Evolutionary conservation across 2,888 invertebrate species (phyloP).

Genomic region (Polyploca ridens): DNA sequence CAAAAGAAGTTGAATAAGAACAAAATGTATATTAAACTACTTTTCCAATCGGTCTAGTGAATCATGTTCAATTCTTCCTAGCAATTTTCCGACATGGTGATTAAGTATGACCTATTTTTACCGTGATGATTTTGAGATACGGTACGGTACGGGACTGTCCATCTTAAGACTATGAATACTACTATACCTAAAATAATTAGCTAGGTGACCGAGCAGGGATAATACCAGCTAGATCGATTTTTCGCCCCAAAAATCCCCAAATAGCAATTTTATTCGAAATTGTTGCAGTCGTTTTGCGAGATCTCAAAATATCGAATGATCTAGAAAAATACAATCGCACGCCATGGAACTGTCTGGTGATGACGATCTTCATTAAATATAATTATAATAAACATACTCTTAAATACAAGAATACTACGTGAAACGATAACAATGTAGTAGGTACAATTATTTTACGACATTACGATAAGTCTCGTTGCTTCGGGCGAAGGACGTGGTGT

Average conservation of each 20-base stretch:
- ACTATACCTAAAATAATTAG: too few species aligned
- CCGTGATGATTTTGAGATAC: not conserved
- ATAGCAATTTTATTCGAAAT: too few species aligned
- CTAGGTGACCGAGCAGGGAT: too few species aligned
- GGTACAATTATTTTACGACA: not conserved
- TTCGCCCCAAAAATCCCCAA: too few species aligned
- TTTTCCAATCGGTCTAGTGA: not conserved
- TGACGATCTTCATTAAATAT: not conserved
- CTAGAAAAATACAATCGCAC: not conserved
- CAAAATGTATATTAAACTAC: not conserved
- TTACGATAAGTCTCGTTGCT: not conserved
- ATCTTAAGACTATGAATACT: too few species aligned
- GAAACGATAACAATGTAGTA: not conserved
- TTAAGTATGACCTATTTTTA: not conserved
- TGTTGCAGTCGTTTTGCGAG: too few species aligned
- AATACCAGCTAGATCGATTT: too few species aligned
- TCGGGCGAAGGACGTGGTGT: not conserved
- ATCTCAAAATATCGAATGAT: not conserved
- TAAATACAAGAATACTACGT: constrained; percentile 15
- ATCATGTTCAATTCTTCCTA: not conserved
- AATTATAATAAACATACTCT: not conserved
- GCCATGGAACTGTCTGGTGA: not conserved
- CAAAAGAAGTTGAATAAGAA: too few species aligned
- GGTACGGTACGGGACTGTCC: not conserved
- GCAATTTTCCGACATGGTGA: not conserved